phyloP scores from a whole-genome alignment of 2,888 invertebrate species.

The Ormyrus nitidulus region DNA sequence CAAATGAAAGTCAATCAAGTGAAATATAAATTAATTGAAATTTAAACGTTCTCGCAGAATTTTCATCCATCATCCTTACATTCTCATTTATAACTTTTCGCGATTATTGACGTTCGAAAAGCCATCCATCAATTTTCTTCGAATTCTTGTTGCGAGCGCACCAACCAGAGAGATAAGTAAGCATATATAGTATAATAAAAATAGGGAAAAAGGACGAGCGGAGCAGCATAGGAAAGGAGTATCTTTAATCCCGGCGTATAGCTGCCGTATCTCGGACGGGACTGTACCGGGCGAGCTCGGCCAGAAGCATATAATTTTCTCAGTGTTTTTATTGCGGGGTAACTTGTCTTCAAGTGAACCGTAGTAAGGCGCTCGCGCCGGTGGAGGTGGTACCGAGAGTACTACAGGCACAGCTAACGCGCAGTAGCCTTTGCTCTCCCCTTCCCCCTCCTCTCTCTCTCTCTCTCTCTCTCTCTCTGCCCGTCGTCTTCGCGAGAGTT shows the following conservation, averaged over 20 bases:
- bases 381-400: constrained; percentile 71
- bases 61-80: no score
- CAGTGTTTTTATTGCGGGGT: constrained; percentile 75
- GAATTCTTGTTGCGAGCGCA: no score
- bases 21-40: no score
- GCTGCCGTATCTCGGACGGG: constrained; percentile 50
- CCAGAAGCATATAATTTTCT: constrained; percentile 75
- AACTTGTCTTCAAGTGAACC: constrained; percentile 75
- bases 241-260: constrained; percentile 56
- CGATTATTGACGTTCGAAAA: no score
- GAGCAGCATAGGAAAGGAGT: constrained; percentile 26
- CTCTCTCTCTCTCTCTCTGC: constrained; percentile 50
- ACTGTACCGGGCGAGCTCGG: constrained; percentile 65
- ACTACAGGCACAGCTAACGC: constrained; percentile 74
- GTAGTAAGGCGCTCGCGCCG: constrained; percentile 61
- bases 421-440: constrained; percentile 68
- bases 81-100: no score
- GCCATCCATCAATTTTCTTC: no score
- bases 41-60: no score
- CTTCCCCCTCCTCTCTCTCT: constrained; percentile 21
- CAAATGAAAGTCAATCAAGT: no score
- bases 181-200: background rate
- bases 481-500: constrained; percentile 43
- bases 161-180: no score
- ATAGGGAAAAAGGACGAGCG: background rate